phyloP scores from a whole-genome alignment of 2,888 invertebrate species.

The Lepidonotus clava region DNA sequence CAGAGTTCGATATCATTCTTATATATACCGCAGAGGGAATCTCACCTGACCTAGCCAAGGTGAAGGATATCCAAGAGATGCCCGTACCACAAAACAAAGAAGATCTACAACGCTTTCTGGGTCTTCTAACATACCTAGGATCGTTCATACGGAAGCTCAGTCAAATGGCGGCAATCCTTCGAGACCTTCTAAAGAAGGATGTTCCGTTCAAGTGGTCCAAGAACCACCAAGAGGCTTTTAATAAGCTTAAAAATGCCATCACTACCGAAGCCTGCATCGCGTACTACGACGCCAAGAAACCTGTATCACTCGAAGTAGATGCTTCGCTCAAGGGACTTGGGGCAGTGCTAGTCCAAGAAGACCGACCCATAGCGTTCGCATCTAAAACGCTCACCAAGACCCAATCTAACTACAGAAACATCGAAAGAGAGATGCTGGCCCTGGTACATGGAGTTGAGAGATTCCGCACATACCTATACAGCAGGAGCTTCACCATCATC shows the following conservation, averaged over 20 bases:
- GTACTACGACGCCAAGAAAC: conserved; percentile 56
- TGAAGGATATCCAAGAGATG: neutral
- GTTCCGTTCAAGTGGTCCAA: conserved; percentile 53
- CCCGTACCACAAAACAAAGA: conserved; percentile 53
- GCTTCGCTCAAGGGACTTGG: conserved; percentile 64
- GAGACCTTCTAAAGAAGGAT: conserved; percentile 60
- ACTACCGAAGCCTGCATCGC: neutral
- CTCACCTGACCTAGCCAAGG: neutral
- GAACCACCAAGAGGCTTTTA: conserved; percentile 27
- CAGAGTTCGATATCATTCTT: neutral
- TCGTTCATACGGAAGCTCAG: conserved; percentile 57
- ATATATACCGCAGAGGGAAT: neutral
- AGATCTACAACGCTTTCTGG: conserved; percentile 61
- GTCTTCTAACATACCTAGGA: conserved; percentile 58
- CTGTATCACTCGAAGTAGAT: conserved; percentile 36
- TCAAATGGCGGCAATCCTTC: conserved; percentile 12
- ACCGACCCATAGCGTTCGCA: conserved; percentile 65
- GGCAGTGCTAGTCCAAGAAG: conserved; percentile 66
- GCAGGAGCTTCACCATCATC: conserved; percentile 62
- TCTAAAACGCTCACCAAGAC: conserved; percentile 66
- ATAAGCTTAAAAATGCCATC: neutral
- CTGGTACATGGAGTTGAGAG: conserved; percentile 64
- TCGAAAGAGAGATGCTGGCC: conserved; percentile 65
- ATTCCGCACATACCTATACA: conserved; percentile 67
- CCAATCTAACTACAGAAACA: conserved; percentile 67